Conservation (phyloP, 2,797 vertebrate genomes). For the Falco berigora region DNA sequence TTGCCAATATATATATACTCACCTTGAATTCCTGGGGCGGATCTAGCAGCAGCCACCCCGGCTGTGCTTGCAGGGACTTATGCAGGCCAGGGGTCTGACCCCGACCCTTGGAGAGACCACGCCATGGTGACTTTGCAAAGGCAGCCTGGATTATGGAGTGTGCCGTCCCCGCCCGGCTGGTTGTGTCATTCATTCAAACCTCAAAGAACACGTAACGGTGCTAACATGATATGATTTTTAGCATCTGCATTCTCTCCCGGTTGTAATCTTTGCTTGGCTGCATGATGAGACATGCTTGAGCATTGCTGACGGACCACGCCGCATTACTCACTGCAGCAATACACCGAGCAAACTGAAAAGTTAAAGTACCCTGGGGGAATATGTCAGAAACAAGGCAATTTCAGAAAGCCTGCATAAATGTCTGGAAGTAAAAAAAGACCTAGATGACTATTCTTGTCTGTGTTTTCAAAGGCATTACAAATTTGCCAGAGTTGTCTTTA, state of each 20-base stretch:
- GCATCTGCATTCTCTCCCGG: background rate
- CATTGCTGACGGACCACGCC: accelerated
- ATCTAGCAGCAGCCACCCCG: background rate
- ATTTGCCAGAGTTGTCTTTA: background rate
- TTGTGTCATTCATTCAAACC: background rate
- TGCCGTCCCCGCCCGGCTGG: background rate
- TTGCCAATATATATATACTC: background rate
- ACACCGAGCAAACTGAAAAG: background rate
- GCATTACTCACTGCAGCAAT: background rate
- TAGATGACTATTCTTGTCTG: background rate
- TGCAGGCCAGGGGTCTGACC: background rate
- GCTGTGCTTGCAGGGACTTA: background rate
- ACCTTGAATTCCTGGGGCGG: background rate
- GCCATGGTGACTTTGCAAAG: background rate
- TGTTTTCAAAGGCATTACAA: background rate
- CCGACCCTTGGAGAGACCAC: background rate
- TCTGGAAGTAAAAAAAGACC: background rate
- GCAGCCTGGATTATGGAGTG: background rate
- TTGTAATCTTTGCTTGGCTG: background rate
- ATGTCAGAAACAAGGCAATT: background rate
- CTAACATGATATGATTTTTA: background rate
- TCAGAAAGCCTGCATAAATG: background rate
- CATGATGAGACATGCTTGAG: background rate
- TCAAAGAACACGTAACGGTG: background rate
- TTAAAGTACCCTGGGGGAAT: background rate